phyloP scores from a whole-genome alignment of 2,888 invertebrate species.

The Rotaria socialis region DNA sequence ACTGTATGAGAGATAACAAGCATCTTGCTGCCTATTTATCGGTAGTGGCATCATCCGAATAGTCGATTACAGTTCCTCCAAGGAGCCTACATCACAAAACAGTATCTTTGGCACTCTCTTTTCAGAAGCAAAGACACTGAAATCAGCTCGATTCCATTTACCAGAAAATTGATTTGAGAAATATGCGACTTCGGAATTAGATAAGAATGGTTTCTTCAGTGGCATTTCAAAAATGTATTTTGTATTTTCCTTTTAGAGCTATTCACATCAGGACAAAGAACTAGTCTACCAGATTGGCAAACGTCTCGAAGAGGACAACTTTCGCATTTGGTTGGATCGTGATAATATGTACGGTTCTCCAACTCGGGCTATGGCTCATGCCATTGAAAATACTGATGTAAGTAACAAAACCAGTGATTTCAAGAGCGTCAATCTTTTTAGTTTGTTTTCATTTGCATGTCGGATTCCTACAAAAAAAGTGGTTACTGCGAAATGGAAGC shows the following conservation, averaged over 20 bases:
- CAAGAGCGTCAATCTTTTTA: neutral
- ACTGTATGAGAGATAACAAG: too few relatives aligned
- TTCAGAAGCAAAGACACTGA: too few relatives aligned
- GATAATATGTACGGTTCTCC: conserved; percentile 16
- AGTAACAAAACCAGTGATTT: neutral
- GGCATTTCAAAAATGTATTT: too few relatives aligned
- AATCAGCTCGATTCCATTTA: too few relatives aligned
- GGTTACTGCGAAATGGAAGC: neutral
- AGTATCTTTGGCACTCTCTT: too few relatives aligned
- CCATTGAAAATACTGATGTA: conserved; percentile 6
- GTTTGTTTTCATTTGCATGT: neutral
- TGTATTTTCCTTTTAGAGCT: neutral
- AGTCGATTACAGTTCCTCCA: too few relatives aligned
- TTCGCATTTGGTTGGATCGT: neutral
- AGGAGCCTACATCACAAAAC: too few relatives aligned
- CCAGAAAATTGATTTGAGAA: too few relatives aligned
- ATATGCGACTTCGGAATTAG: too few relatives aligned
- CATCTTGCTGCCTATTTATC: too few relatives aligned
- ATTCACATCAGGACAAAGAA: neutral
- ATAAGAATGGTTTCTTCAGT: too few relatives aligned
- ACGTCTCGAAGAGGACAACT: neutral
- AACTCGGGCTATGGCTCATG: neutral
- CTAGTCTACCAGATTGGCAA: neutral
- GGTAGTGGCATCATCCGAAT: too few relatives aligned
- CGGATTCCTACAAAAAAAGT: conserved; percentile 17